Conservation (phyloP, 2,113 vertebrate species). For the Lanius collurio region DNA sequence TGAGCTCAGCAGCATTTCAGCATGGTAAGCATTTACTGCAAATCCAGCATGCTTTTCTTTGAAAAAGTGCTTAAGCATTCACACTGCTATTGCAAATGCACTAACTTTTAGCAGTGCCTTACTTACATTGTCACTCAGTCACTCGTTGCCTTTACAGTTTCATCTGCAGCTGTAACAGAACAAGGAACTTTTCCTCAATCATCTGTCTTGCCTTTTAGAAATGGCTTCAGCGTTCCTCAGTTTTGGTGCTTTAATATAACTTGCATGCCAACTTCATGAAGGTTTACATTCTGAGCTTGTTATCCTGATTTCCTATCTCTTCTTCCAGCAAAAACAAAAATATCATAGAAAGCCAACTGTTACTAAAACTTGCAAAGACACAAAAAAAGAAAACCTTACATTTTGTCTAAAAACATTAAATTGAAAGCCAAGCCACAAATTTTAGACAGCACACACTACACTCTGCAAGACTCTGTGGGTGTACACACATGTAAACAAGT, state of each 20-base stretch:
- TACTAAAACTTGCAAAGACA: not conserved
- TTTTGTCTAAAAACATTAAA: not conserved
- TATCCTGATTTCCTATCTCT: not conserved
- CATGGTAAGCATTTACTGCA: not conserved
- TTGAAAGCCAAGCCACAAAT: not conserved
- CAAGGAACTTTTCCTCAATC: not conserved
- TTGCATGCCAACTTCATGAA: not conserved
- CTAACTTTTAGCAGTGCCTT: not conserved
- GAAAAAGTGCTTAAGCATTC: not conserved
- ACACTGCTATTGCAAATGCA: not conserved
- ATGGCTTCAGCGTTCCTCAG: not conserved
- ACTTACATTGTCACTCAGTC: not conserved
- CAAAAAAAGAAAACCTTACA: not conserved
- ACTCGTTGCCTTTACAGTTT: not conserved
- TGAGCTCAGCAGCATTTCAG: slow-evolving; percentile 1
- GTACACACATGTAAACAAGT: rapidly evolving
- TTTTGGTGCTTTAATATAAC: not conserved
- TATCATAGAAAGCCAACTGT: not conserved
- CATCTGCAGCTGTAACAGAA: not conserved
- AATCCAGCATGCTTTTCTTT: not conserved
- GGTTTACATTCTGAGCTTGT: not conserved
- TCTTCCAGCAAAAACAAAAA: not conserved
- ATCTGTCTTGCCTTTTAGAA: not conserved
- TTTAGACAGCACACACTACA: not conserved
- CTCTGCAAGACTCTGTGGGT: not conserved